Conservation (phyloP, 2,888 invertebrate genomes). For the Falcaria lacertinaria region DNA sequence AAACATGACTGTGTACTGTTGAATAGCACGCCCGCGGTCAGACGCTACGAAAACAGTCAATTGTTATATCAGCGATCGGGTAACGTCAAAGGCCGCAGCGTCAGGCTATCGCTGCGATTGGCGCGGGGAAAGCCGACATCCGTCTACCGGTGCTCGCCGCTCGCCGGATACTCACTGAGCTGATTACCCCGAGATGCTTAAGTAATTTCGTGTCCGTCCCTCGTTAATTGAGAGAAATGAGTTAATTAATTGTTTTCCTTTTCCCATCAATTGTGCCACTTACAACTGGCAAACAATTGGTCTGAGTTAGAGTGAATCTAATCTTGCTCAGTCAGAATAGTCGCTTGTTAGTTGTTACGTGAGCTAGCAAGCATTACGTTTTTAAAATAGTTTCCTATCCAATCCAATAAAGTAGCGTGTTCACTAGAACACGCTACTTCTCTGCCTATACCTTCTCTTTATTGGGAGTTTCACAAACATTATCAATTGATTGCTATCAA, state of each 20-base stretch:
- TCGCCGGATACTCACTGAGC: conserved; percentile 26
- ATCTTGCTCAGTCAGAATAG: conserved; percentile 19
- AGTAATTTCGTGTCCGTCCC: conserved; percentile 65
- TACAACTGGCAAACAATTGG: conserved; percentile 31
- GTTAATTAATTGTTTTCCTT: conserved; percentile 73
- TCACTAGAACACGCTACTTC: neutral
- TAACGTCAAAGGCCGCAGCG: conserved; percentile 37
- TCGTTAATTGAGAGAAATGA: conserved; percentile 70
- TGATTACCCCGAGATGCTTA: conserved; percentile 63
- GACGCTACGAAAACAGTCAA: too few species aligned
- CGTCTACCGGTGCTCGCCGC: conserved; percentile 29
- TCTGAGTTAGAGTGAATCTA: conserved; percentile 26
- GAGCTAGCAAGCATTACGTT: conserved; percentile 13
- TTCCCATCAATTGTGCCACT: conserved; percentile 49
- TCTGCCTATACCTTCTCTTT: neutral
- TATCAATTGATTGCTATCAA: too few species aligned
- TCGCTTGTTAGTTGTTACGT: conserved; percentile 16
- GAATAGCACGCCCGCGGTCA: too few species aligned
- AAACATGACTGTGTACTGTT: conserved; percentile 13
- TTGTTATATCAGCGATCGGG: conserved; percentile 46
- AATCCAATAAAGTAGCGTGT: neutral
- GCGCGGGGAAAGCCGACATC: conserved; percentile 52
- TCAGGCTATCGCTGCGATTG: conserved; percentile 35
- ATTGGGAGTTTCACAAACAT: neutral
- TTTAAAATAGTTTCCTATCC: conserved; percentile 6